Percentiles rank a stretch among this genome's conserved stretches.
phyloP scores from a whole-genome alignment of 2,888 invertebrate species.

The Perithous albicinctus region DNA sequence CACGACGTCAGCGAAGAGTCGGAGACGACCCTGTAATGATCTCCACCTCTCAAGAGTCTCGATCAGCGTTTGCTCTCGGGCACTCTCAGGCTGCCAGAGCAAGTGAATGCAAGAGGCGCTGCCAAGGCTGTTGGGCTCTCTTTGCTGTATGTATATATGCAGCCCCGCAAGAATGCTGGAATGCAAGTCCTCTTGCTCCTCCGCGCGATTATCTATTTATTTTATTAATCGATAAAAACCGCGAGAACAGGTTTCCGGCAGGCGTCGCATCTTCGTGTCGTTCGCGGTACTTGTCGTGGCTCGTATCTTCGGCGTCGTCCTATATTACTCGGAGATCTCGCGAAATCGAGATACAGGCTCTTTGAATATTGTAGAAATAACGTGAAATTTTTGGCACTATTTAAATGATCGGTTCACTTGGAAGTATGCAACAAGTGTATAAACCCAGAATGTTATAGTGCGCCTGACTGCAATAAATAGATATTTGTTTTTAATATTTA shows the following conservation, averaged over 20 bases:
- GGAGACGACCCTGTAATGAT: conserved; percentile 38
- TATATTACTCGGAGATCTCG: background rate
- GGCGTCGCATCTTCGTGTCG: conserved; percentile 67
- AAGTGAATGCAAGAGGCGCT: conserved; percentile 1
- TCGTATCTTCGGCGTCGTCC: background rate
- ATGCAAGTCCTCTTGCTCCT: conserved; percentile 72
- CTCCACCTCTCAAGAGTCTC: conserved; percentile 25
- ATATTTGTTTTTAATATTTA: too few species aligned
- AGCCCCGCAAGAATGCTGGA: conserved; percentile 79
- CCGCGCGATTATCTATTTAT: conserved; percentile 81
- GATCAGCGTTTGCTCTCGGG: conserved; percentile 26
- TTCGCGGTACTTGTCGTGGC: background rate
- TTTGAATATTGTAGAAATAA: background rate
- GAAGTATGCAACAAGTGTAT: too few species aligned
- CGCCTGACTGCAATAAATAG: too few species aligned
- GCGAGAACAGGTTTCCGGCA: conserved; percentile 80
- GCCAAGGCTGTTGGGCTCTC: conserved; percentile 4
- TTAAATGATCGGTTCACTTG: too few species aligned
- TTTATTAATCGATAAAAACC: conserved; percentile 81
- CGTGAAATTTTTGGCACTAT: too few species aligned
- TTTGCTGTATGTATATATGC: conserved; percentile 60
- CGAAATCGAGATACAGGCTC: background rate
- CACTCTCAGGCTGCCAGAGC: conserved; percentile 18
- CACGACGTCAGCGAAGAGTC: too few species aligned
- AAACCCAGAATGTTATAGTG: too few species aligned